Base-by-base conservation (phyloP, 2,113 vertebrate species). In the Onychostoma macrolepis region DNA sequence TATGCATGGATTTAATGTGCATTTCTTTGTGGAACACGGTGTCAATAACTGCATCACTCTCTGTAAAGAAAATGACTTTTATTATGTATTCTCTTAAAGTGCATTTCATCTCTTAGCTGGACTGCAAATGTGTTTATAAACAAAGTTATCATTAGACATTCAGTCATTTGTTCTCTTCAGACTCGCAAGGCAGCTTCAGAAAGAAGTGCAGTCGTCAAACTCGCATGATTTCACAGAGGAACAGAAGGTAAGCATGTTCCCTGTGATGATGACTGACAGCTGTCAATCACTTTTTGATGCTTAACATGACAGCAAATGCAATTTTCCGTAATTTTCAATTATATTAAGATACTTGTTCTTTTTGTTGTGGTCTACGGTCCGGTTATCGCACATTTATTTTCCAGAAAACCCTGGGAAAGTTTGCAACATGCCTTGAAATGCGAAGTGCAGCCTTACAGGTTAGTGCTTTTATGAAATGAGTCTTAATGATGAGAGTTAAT, bases 361-460 rank as follows among this genome's bases (percentile, higher is more conserved):
- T 53, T 53, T 19, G 13, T 15, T 19, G 50, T 17, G 4, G 48
- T 9, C 50, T 15, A 15, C 45, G 4, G 48, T 50, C 48, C 13
- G 13, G 3, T 9, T 69, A 69, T 19, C 65, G 33, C 15, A 7
- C 28, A 48, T 83, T 21, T 3, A 6, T 56, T 30, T 28, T 21
- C 12, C 92, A 99, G 98, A 99, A 97, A 97, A 99, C 95, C 36
- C 93, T 99, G 92, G 97, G 96, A 85, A 99, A 99, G 94, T 96
- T 98, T 92, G 97, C 98, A 94, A 96, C 98, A 96, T 99, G 98
- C 89, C 96, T 99, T 93, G 98, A 99, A 94, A 95, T 99, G 94
- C 95, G 98, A 93, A 97, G 98, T 89, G 94, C 95, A 88, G 96
- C 98, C 92, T 94, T 99, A 93, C 98, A 99, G 97, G 98, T 99